A percentile compares a stretch with the other conserved stretches of the same genome.
Evolutionary conservation across 2,797 vertebrate genomes (phyloP).

Genomic region (Dendrocincla fuliginosa): DNA sequence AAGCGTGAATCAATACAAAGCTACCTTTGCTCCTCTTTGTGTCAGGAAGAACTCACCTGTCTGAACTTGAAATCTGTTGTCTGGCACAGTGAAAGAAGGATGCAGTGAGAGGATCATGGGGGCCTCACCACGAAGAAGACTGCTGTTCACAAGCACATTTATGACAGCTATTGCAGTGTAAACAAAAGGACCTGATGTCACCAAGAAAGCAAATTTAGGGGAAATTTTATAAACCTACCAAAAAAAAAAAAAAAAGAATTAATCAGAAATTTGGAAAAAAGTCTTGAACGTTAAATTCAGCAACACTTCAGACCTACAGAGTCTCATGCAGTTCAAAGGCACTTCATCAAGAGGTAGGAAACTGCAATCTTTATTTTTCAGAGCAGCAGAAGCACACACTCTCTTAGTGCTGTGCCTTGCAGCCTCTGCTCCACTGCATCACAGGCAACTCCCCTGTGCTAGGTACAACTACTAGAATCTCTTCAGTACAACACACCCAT

Average conservation of each 20-base stretch:
- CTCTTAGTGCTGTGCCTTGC: neutral
- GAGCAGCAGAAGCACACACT: neutral
- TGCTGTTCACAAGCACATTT: slow-evolving; percentile 82
- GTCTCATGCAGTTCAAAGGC: neutral
- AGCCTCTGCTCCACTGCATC: neutral
- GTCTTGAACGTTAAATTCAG: neutral
- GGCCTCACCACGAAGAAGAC: slow-evolving; percentile 73
- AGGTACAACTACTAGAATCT: neutral
- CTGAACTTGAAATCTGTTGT: slow-evolving; percentile 87
- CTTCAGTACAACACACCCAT: neutral
- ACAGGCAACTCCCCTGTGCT: neutral
- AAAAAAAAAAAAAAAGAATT: neutral
- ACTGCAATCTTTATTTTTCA: neutral
- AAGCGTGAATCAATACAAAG: neutral
- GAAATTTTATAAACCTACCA: slow-evolving; percentile 87
- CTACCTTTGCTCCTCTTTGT: neutral
- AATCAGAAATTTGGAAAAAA: neutral
- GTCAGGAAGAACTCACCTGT: slow-evolving; percentile 80
- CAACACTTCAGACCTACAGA: neutral
- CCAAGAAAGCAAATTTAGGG: slow-evolving; percentile 89
- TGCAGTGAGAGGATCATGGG: slow-evolving; percentile 80
- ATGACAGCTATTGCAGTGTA: slow-evolving; percentile 92
- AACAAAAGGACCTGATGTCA: slow-evolving; percentile 89
- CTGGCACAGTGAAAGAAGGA: slow-evolving; percentile 82
- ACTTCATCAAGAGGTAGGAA: neutral